A percentile compares a stretch with the other conserved stretches of the same genome.
These are phyloP conservation scores for Corythaeola cristata DNA, from an alignment of 2,113 vertebrate species.

Conservation along the genomic window DNA sequence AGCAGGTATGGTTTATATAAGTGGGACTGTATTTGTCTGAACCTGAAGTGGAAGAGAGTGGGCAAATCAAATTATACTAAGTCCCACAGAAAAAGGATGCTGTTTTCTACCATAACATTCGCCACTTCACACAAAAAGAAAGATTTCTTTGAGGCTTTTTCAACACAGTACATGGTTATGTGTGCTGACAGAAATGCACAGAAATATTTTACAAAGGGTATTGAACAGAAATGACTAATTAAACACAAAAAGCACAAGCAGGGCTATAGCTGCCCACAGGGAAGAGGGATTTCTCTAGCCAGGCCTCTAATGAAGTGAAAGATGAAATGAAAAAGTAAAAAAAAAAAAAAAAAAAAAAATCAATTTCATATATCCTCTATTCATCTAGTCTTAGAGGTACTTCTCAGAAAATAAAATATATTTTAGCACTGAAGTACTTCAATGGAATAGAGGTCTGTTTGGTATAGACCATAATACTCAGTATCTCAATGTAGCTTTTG, in stretches of 20 bases:
- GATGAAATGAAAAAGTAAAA: not conserved
- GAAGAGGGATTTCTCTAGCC: not conserved
- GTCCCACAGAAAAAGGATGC: not conserved
- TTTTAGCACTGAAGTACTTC: not conserved
- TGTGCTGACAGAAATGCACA: not conserved
- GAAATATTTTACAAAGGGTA: not conserved
- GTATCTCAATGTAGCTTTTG: not conserved
- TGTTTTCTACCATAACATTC: not conserved
- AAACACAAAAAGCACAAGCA: conserved; percentile 6
- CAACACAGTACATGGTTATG: not conserved
- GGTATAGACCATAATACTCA: not conserved
- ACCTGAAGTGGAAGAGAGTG: not conserved
- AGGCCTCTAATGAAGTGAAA: not conserved
- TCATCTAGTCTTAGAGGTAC: not conserved
- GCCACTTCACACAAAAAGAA: not conserved
- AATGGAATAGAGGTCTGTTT: not conserved
- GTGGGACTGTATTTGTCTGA: not conserved
- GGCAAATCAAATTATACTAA: not conserved
- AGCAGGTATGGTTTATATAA: not conserved
- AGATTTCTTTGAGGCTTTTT: not conserved
- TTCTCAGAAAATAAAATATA: not conserved
- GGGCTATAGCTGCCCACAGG: not conserved
- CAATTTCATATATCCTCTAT: not conserved
- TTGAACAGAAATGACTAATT: not conserved
- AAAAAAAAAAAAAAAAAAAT: not conserved